Evolutionary conservation across 2,888 invertebrate genomes (phyloP), one percentile per base, ranked within the genome.

Genomic region (Congeria kusceri): DNA sequence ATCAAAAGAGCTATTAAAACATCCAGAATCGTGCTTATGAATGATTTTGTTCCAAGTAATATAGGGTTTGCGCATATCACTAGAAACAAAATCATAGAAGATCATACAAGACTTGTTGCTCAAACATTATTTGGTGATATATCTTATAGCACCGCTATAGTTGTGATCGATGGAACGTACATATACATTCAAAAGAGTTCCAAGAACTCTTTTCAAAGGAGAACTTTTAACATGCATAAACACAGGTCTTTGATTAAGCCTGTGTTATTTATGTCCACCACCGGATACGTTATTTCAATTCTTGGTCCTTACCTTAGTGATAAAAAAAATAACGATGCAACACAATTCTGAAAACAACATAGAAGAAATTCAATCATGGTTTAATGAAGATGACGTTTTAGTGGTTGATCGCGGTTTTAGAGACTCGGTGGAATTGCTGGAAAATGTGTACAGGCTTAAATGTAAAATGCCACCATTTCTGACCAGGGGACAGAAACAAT

Each of bases 141-240:
- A 1, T 11, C n/a, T 23, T 15, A 28, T 5, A 58, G 25, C 25
- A 58, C n/a, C 23, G 27, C 58, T 25, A 58, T 58, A 15, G 18
- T 58, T 20, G 57, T 57, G 9, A 20, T 57, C 9, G 57, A 57
- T 57, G 57, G 57, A 23, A 57, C 57, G 23, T 57, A 57, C 11
- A 57, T 57, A 23, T 57, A 23, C 23, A 57, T 57, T 20, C 57
- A 57, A 28, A 57, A 57, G 23, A 57, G 57, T 57, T 23, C 57
- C 2, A 15, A 57, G 2, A 4, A 3, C 15, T 23, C n/a, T 27
- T 57, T 57, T 23, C 20, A 13, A 23, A 1, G 32, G 4, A 4
- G 32, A 9, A 7, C 32, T 4, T 32, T 7, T 9, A 7, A 4
- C 32, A 32, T 32, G 32, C 32, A 32, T 9, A 32, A 32, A 9